These are phyloP conservation scores for Gopherus flavomarginatus DNA, from an alignment of 2,113 vertebrate species.

Conservation along the genomic window DNA sequence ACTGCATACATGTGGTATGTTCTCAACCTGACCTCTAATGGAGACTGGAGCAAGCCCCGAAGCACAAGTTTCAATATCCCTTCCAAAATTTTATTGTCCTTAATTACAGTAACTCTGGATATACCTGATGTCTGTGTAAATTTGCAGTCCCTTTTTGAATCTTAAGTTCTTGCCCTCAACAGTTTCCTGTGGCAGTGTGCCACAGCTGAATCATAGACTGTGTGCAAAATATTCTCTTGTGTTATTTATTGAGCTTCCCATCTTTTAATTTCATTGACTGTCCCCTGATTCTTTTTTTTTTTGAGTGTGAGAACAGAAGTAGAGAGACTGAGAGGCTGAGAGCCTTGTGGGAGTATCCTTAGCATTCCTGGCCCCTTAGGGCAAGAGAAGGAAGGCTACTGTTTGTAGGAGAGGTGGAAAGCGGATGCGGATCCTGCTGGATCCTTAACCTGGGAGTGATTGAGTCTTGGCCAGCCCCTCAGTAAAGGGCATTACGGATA, in stretches of 20 bases:
- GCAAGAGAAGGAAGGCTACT: not conserved
- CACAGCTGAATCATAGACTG: not conserved
- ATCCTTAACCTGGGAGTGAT: not conserved
- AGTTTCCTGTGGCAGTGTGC: not conserved
- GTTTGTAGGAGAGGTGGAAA: not conserved
- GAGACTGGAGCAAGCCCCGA: fast-evolving
- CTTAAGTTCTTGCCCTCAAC: not conserved
- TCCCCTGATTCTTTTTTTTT: not conserved
- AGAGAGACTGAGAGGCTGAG: not conserved
- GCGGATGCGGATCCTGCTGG: not conserved
- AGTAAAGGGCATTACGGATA: fast-evolving
- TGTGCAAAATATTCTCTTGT: not conserved
- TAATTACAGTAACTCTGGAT: not conserved
- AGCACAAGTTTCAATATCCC: fast-evolving
- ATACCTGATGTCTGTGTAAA: not conserved
- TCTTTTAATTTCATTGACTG: not conserved
- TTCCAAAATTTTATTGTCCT: fast-evolving
- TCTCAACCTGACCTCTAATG: not conserved
- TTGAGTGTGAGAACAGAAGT: not conserved
- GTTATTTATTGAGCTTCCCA: not conserved
- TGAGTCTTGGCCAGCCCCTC: not conserved
- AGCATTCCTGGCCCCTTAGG: not conserved
- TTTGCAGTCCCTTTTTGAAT: not conserved
- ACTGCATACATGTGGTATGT: too few relatives aligned
- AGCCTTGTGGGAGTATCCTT: not conserved